Conservation (phyloP, 1,140 invertebrate genomes). For the Heliconius hermathena region DNA sequence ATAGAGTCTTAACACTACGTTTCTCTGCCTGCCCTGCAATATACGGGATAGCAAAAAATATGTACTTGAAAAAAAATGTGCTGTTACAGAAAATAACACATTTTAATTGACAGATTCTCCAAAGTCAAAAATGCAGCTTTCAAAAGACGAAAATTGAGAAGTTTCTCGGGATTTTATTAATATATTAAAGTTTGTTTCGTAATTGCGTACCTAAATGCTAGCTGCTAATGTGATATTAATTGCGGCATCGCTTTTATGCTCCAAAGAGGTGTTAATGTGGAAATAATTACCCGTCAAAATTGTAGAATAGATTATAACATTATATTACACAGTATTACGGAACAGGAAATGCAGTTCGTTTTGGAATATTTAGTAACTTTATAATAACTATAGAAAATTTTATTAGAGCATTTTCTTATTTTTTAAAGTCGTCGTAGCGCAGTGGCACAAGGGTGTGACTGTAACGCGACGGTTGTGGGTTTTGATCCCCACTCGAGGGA, state of each 20-base stretch:
- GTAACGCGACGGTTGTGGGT: too few relatives aligned
- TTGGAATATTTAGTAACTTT: neutral
- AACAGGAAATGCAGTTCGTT: neutral
- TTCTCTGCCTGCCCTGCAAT: too few relatives aligned
- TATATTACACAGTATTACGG: constrained; percentile 13
- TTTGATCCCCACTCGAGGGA: too few relatives aligned
- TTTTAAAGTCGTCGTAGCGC: too few relatives aligned
- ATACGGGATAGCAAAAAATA: too few relatives aligned
- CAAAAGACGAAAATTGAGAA: neutral
- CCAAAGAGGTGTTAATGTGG: constrained; percentile 39
- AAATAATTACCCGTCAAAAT: constrained; percentile 37
- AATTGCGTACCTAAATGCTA: constrained; percentile 24
- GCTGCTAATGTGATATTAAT: constrained; percentile 39
- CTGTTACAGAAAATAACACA: neutral
- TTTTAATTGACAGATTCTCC: neutral
- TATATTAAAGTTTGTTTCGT: constrained; percentile 22
- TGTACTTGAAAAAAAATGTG: too few relatives aligned
- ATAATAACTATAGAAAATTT: neutral
- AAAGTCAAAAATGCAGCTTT: neutral
- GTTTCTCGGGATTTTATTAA: constrained; percentile 1
- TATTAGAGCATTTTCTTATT: too few relatives aligned
- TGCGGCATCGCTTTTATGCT: constrained; percentile 33
- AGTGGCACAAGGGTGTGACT: too few relatives aligned
- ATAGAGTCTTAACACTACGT: too few relatives aligned
- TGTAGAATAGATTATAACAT: constrained; percentile 30